phyloP scores from a whole-genome alignment of 2,113 vertebrate species.

The Burhinus bistriatus region DNA sequence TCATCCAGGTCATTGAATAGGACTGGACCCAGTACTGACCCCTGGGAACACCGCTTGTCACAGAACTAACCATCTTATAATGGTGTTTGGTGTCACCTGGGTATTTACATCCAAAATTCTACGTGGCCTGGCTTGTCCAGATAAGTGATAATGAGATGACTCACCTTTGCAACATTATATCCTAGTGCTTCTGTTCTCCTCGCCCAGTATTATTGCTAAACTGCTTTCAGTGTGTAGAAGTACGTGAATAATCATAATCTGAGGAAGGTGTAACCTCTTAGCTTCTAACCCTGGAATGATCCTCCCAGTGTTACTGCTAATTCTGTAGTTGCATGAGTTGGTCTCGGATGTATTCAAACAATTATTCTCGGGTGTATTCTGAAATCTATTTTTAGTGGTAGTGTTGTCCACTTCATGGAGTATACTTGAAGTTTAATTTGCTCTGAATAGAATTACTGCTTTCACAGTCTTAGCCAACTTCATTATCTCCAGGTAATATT shows the following conservation, averaged over 20 bases:
- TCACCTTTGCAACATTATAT: neutral
- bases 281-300: neutral
- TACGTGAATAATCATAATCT: neutral
- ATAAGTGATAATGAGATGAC: neutral
- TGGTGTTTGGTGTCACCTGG: neutral
- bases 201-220: neutral
- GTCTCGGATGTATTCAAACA: neutral
- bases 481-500: conserved; percentile 26
- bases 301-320: neutral
- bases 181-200: neutral
- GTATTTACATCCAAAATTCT: neutral
- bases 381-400: neutral
- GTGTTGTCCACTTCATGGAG: neutral
- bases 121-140: neutral
- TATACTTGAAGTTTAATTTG: conserved; percentile 14
- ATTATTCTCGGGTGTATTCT: neutral
- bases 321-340: neutral
- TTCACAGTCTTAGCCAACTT: neutral
- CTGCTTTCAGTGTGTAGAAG: neutral
- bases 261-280: neutral
- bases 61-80: neutral
- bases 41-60: too few relatives aligned
- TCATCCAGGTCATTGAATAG: too few relatives aligned
- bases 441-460: conserved; percentile 1
- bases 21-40: too few relatives aligned